Evolutionary conservation across 2,113 vertebrate genomes (phyloP).

Genomic region (Candoia aspera): DNA sequence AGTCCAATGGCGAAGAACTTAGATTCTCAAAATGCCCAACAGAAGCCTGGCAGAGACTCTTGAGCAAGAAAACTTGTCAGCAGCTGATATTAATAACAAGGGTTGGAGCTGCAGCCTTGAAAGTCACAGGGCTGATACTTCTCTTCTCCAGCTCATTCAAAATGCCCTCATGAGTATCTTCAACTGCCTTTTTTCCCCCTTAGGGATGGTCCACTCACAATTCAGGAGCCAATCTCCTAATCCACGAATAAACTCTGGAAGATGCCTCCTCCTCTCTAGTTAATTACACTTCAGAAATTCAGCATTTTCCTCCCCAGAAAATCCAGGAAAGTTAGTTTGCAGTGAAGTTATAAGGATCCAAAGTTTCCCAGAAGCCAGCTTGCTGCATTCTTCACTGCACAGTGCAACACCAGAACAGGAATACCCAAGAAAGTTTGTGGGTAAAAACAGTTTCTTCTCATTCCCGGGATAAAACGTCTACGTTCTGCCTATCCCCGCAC

Average conservation of each 20-base stretch:
- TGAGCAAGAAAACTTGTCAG: background rate
- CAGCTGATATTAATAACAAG: background rate
- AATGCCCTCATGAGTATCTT: too few relatives aligned
- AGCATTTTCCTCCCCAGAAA: background rate
- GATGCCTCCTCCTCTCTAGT: background rate
- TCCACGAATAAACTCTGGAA: background rate
- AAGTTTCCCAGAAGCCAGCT: background rate
- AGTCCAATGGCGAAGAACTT: background rate
- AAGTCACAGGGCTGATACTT: background rate
- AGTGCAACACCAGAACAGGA: background rate
- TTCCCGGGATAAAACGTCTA: background rate
- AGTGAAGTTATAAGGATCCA: background rate
- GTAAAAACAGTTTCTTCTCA: background rate
- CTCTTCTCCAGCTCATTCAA: background rate
- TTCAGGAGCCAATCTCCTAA: background rate
- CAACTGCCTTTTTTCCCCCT: too few relatives aligned
- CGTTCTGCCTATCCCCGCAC: background rate
- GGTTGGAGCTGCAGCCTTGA: background rate
- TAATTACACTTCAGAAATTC: background rate
- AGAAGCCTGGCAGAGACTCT: background rate
- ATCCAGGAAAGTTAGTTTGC: background rate
- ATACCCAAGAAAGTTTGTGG: too few relatives aligned
- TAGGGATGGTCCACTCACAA: background rate
- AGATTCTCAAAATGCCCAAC: background rate
- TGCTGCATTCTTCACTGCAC: background rate